phyloP scores from a whole-genome alignment of 2,797 vertebrate species.

The Dendrocincla fuliginosa region DNA sequence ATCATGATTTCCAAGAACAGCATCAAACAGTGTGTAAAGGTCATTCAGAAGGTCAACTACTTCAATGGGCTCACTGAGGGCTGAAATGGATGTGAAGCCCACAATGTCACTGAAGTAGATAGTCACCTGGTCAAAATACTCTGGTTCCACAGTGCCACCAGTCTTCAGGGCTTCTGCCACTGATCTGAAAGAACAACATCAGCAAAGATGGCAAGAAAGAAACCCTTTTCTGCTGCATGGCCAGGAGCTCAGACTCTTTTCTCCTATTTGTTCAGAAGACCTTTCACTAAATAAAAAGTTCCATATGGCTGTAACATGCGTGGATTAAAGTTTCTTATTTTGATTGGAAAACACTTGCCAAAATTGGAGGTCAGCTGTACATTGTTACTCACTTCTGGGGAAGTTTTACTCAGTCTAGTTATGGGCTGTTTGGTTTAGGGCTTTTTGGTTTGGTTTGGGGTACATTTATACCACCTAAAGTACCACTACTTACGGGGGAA shows the following conservation, averaged over 20 bases:
- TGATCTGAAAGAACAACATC: conserved; percentile 76
- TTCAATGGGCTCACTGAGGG: conserved; percentile 92
- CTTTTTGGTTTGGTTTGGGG: neutral
- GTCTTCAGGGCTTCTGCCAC: conserved; percentile 92
- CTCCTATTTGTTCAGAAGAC: neutral
- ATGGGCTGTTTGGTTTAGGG: neutral
- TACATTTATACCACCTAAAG: neutral
- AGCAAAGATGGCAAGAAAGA: neutral
- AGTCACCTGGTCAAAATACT: conserved; percentile 93
- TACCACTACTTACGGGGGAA: conserved; percentile 83
- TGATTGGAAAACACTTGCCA: neutral
- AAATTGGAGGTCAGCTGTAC: neutral
- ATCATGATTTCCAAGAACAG: conserved; percentile 88
- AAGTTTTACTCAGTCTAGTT: neutral
- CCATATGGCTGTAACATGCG: neutral
- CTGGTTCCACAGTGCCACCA: conserved; percentile 86
- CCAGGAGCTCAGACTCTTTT: neutral
- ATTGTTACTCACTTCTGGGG: neutral
- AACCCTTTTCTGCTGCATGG: neutral
- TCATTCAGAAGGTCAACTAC: conserved; percentile 94
- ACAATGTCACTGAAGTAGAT: conserved; percentile 95
- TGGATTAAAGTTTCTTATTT: neutral
- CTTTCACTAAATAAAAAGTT: neutral
- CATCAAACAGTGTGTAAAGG: conserved; percentile 90
- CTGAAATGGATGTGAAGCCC: conserved; percentile 92